phyloP scores from a whole-genome alignment of 2,113 vertebrate species.

The Caloenas nicobarica region DNA sequence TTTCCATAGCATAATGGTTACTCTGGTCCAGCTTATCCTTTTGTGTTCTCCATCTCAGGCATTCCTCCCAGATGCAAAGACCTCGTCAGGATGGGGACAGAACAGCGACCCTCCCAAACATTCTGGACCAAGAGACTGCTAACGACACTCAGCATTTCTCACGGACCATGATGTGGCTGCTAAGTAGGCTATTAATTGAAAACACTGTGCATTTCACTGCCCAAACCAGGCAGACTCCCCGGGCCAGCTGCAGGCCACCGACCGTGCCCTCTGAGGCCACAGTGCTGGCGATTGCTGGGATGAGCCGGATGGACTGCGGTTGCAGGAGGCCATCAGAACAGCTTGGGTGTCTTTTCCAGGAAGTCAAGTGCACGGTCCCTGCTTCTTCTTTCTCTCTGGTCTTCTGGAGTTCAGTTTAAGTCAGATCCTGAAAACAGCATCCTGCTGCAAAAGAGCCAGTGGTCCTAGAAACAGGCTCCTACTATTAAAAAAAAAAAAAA shows the following conservation, averaged over 20 bases:
- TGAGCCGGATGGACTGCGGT: neutral
- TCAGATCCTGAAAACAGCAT: constrained; percentile 5
- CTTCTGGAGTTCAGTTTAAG: neutral
- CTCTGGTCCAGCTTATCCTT: neutral
- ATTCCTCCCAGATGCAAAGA: neutral
- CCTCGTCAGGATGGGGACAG: neutral
- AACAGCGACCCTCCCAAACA: neutral
- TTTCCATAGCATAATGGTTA: neutral
- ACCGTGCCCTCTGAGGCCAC: neutral
- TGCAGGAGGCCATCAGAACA: neutral
- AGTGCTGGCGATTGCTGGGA: neutral
- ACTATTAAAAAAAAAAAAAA: neutral
- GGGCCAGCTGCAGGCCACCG: neutral
- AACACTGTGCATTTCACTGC: neutral
- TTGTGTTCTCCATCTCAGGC: constrained; percentile 21
- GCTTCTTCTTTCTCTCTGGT: constrained; percentile 8
- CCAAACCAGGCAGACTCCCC: neutral
- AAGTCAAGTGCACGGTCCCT: neutral
- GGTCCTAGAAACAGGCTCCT: neutral
- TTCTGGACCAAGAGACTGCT: neutral
- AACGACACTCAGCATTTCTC: neutral
- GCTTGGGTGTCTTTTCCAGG: constrained; percentile 9
- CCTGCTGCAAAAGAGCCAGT: neutral
- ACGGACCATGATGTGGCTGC: neutral
- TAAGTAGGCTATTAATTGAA: constrained; percentile 36